Evolutionary conservation across 2,113 vertebrate species (phyloP), one percentile per base, ranked within the genome.

Genomic region (Charadrius vociferus): DNA sequence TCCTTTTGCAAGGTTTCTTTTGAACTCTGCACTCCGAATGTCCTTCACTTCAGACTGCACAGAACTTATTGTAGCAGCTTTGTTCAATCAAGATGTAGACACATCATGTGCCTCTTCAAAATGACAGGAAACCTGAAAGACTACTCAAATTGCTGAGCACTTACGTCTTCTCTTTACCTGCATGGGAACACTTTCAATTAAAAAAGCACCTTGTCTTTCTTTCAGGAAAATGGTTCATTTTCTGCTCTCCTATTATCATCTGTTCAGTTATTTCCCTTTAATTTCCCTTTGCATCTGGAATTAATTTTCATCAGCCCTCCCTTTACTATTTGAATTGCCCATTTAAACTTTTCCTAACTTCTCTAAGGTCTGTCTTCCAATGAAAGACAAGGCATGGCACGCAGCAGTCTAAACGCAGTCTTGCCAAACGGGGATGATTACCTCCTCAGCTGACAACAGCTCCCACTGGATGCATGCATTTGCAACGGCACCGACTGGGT

Each of bases 281-380:
- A 97, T 96, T 94, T 96, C 58, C 86, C 66, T 88, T 80, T 86
- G 89, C 81, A 91, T 79, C 89, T 93, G 87, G 94, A 96, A 97
- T 97, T 94, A 83, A 93, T 95, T 95, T 96, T 58, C 81, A 88
- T 66, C 59, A 95, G 50, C 56, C n/a, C 78, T 81, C 49, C 61
- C 62, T 79, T 81, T 58, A 61, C 87, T 77, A 58, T 80, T 50
- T 62, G n/a, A 95, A 94, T 88, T 77, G 34, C 77, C 62, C 88
- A 95, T 93, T 97, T 95, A 81, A 95, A 92, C 65, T 93, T 91
- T 72, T 81, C 73, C 70, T 41, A 72, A 75, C 73, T 97, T 89
- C 78, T 80, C 68, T 45, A 67, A 83, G 39, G 52, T 86, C 52
- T 92, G 65, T 65, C 95, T 95, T 52, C 91, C 80, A 80, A 13